Evolutionary conservation across 2,797 vertebrate genomes (phyloP).

Genomic region (Catostomus latipinnis): DNA sequence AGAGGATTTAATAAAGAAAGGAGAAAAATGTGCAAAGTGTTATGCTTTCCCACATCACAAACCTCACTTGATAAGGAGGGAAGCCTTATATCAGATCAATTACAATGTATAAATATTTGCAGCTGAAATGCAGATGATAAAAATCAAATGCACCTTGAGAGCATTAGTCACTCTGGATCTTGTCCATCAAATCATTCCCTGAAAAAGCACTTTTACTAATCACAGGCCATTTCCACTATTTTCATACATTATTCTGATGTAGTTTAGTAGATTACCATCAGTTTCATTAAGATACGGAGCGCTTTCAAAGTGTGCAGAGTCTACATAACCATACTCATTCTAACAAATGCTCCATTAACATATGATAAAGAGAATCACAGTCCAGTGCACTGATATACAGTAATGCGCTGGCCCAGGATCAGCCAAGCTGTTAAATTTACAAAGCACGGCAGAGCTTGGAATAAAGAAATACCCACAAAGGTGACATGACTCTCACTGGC

Average conservation of each 20-base stretch:
- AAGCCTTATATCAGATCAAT: neutral
- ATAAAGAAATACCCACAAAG: constrained; percentile 66
- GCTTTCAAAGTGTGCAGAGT: constrained; percentile 50
- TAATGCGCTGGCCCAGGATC: constrained; percentile 28
- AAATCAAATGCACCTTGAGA: constrained; percentile 43
- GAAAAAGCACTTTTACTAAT: constrained; percentile 60
- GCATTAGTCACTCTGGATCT: constrained; percentile 43
- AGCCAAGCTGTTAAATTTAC: constrained; percentile 59
- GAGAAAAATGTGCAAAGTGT: no score
- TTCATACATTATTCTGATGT: constrained; percentile 54
- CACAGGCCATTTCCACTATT: constrained; percentile 67
- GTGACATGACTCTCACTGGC: constrained; percentile 66
- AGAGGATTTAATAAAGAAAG: no score
- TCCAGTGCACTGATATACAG: constrained; percentile 61
- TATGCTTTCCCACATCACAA: no score
- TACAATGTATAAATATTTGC: constrained; percentile 59
- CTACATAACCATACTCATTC: constrained; percentile 59
- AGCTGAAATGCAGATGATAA: constrained; percentile 28
- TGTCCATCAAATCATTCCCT: constrained; percentile 32
- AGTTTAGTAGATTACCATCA: constrained; percentile 56
- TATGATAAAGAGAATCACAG: constrained; percentile 72
- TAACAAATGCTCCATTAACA: constrained; percentile 69
- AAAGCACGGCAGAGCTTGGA: constrained; percentile 59
- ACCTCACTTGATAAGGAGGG: no score
- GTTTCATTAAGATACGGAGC: constrained; percentile 51